phyloP scores from a whole-genome alignment of 2,797 vertebrate genomes.

The Notamacropus eugenii region DNA sequence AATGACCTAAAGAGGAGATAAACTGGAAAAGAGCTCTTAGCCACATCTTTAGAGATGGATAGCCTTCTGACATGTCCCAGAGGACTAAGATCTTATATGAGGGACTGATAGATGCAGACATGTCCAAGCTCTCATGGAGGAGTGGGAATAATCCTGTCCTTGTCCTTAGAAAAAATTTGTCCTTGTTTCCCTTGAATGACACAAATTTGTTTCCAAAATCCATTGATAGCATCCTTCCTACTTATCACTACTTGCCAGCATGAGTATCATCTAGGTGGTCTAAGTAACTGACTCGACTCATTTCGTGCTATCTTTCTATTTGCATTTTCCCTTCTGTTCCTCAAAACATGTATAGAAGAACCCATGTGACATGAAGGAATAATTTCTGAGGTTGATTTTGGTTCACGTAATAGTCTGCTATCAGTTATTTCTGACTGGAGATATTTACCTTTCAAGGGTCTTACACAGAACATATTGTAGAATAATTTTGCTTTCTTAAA shows the following conservation, averaged over 20 bases:
- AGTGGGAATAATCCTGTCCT: background rate
- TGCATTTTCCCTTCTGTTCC: background rate
- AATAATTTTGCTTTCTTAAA: constrained; percentile 10
- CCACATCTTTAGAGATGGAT: background rate
- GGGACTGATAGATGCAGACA: constrained; percentile 33
- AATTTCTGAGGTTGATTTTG: background rate
- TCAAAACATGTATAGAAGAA: background rate
- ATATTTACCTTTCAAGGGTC: constrained; percentile 11
- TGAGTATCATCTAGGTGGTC: background rate
- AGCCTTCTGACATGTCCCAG: background rate
- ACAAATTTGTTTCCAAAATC: background rate
- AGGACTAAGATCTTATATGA: background rate
- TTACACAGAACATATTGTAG: background rate
- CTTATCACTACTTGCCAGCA: background rate
- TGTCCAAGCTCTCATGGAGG: constrained; percentile 29
- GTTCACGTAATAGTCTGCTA: background rate
- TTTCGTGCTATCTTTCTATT: background rate
- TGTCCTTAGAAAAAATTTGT: constrained; percentile 29
- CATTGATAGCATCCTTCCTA: background rate
- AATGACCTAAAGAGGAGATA: constrained; percentile 39
- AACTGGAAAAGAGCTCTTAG: constrained; percentile 16
- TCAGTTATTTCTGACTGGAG: background rate
- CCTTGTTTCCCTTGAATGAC: background rate
- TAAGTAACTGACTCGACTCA: background rate
- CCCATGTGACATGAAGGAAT: background rate